Percentiles rank a stretch among this genome's conserved stretches.
These are phyloP conservation scores for Xanthostigma xanthostigma DNA, from an alignment of 2,888 invertebrate species.

Conservation along the genomic window DNA sequence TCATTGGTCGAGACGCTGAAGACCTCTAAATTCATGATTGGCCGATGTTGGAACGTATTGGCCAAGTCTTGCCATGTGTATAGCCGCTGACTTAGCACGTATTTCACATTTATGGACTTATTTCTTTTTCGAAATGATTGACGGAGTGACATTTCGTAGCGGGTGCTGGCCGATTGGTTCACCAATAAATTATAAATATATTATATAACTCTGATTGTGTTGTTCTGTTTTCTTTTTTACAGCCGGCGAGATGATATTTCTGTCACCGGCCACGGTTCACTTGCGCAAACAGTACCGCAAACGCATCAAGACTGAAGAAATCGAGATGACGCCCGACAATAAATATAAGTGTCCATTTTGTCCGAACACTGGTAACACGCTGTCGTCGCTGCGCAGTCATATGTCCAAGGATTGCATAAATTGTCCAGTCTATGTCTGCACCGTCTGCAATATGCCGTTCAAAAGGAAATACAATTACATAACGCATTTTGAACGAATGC, in stretches of 20 bases:
- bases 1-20: too few species aligned
- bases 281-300: not conserved
- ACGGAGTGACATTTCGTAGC: too few species aligned
- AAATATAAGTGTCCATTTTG: constrained; percentile 3
- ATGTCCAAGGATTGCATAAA: constrained; percentile 1
- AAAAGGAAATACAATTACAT: constrained; percentile 1
- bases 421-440: not conserved
- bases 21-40: too few species aligned
- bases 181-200: too few species aligned
- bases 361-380: not conserved
- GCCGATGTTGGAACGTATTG: too few species aligned
- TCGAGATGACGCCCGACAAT: constrained; percentile 1
- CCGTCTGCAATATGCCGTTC: not conserved
- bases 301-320: not conserved
- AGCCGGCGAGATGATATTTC: not conserved
- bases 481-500: constrained; percentile 1
- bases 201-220: too few species aligned
- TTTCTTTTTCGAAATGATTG: too few species aligned
- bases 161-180: too few species aligned
- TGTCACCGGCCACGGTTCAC: not conserved
- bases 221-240: too few species aligned
- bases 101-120: too few species aligned
- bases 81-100: too few species aligned
- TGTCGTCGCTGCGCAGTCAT: constrained; percentile 1
- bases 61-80: too few species aligned